A percentile compares a stretch with the other conserved stretches of the same genome.
These are phyloP conservation scores for Muricea muricata DNA, from an alignment of 92 coral and sea anemone genomes.

Conservation along the genomic window DNA sequence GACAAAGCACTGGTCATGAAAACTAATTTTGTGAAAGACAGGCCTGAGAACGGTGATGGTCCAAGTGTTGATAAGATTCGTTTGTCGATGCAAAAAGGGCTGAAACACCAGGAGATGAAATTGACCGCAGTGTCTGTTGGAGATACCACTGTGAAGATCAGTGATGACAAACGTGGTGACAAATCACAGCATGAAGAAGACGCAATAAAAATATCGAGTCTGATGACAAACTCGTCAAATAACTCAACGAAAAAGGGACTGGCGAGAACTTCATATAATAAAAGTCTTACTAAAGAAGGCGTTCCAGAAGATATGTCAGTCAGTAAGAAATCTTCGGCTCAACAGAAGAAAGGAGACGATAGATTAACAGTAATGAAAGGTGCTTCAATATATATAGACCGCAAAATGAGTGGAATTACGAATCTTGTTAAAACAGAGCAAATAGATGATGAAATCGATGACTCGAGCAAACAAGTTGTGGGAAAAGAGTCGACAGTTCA, in stretches of 20 bases:
- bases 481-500: too few relatives aligned
- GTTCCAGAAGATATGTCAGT: background rate
- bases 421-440: background rate
- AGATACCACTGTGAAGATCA: background rate
- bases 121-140: background rate
- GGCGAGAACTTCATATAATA: background rate
- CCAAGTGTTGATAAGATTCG: background rate
- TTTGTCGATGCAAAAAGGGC: background rate
- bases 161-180: background rate
- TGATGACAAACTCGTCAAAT: background rate
- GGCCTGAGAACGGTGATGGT: background rate
- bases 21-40: background rate
- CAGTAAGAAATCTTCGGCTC: too few relatives aligned
- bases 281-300: background rate
- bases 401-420: background rate
- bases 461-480: too few relatives aligned
- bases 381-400: background rate
- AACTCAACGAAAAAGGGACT: background rate
- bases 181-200: background rate
- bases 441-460: background rate
- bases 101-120: background rate
- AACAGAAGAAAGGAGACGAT: too few relatives aligned
- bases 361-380: background rate
- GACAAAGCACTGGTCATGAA: background rate
- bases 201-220: background rate